Percentiles rank a stretch among this genome's conserved stretches.
These are phyloP conservation scores for Himantopus leucocephalus DNA, from an alignment of 2,113 vertebrate genomes.

Conservation along the genomic window DNA sequence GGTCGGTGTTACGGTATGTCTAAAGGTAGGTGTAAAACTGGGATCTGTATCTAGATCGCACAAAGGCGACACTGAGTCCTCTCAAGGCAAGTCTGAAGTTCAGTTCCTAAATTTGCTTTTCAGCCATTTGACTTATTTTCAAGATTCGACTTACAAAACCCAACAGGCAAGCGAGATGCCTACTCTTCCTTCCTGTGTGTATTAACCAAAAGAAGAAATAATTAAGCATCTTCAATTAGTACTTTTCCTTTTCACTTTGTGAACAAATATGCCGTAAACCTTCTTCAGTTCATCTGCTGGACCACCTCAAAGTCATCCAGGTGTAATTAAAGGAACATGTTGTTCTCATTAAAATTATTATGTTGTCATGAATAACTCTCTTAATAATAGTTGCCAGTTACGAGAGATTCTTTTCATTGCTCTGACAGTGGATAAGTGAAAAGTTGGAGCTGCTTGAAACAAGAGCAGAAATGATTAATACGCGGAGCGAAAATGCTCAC, in stretches of 20 bases:
- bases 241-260: not conserved
- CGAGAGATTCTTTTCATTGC: not conserved
- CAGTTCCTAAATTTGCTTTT: not conserved
- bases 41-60: not conserved
- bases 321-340: not conserved
- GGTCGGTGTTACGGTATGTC: not conserved
- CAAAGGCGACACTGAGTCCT: not conserved
- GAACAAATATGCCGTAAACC: not conserved
- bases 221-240: not conserved
- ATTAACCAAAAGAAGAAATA: not conserved
- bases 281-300: not conserved
- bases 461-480: not conserved
- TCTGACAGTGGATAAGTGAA: not conserved
- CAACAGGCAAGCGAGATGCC: not conserved
- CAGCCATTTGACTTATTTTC: not conserved
- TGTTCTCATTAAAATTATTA: not conserved
- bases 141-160: not conserved
- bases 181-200: not conserved
- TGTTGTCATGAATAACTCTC: not conserved
- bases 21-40: not conserved
- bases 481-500: not conserved
- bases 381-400: not conserved
- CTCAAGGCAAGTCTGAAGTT: not conserved
- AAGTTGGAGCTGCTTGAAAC: constrained; percentile 21
- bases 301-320: not conserved